Percentiles rank a stretch among this genome's conserved stretches.
phyloP scores from a whole-genome alignment of 2,797 vertebrate genomes.

The Amazonetta brasiliensis region DNA sequence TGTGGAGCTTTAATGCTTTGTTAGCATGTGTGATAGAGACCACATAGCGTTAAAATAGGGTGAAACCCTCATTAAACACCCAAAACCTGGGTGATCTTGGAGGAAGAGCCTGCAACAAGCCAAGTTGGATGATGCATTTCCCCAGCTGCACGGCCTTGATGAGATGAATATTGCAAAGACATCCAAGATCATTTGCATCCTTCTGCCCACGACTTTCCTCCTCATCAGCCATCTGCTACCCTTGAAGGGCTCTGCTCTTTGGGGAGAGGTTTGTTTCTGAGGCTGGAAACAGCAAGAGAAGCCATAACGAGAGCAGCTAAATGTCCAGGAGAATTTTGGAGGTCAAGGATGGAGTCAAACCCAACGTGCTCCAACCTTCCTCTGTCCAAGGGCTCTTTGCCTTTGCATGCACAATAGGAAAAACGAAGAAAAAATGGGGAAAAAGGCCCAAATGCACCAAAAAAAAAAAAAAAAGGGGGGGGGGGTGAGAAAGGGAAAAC shows the following conservation, averaged over 20 bases:
- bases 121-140: neutral
- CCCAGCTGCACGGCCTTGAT: neutral
- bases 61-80: neutral
- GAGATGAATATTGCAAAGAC: neutral
- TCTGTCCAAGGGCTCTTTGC: neutral
- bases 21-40: rapidly evolving
- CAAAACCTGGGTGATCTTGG: rapidly evolving
- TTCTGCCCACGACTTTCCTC: conserved; percentile 46
- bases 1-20: neutral
- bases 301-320: neutral
- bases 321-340: neutral
- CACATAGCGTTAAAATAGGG: neutral
- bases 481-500: neutral
- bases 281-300: neutral
- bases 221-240: conserved; percentile 55
- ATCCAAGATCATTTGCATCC: conserved; percentile 13
- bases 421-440: neutral
- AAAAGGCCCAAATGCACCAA: neutral
- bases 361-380: rapidly evolving
- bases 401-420: rapidly evolving
- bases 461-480: too few relatives aligned
- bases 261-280: conserved; percentile 18
- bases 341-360: neutral
- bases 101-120: neutral
- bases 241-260: conserved; percentile 28